These are phyloP conservation scores for Campoletis raptor DNA, from an alignment of 2,888 invertebrate genomes.

Conservation along the genomic window DNA sequence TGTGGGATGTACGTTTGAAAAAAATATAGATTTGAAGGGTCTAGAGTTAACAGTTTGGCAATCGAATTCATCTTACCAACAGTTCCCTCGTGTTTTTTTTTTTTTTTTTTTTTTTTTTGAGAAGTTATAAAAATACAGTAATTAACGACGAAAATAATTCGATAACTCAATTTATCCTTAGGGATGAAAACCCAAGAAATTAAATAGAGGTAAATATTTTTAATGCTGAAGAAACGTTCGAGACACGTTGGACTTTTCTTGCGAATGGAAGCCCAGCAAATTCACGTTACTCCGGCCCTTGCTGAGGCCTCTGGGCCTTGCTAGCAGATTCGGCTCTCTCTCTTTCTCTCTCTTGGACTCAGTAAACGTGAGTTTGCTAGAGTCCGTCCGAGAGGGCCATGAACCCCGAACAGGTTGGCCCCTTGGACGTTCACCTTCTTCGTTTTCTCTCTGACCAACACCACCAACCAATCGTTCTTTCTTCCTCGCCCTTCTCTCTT, in stretches of 20 bases:
- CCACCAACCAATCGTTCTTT: slow-evolving; percentile 67
- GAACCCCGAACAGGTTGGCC: slow-evolving; percentile 85
- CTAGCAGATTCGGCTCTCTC: slow-evolving; percentile 61
- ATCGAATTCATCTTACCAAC: background rate
- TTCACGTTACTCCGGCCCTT: slow-evolving; percentile 52
- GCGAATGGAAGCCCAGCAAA: slow-evolving; percentile 40
- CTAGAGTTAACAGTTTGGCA: background rate
- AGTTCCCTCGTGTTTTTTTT: no score
- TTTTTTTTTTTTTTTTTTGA: no score
- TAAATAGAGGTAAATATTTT: background rate
- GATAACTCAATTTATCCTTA: background rate
- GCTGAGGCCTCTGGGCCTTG: slow-evolving; percentile 43
- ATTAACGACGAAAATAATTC: background rate
- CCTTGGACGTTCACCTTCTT: slow-evolving; percentile 85
- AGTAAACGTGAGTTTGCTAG: slow-evolving; percentile 78
- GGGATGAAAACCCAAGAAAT: background rate
- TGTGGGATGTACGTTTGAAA: no score
- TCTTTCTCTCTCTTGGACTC: slow-evolving; percentile 50
- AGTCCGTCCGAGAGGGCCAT: slow-evolving; percentile 83
- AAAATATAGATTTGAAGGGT: no score
- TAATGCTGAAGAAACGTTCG: background rate
- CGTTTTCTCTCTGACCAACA: slow-evolving; percentile 71
- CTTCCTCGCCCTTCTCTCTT: slow-evolving; percentile 60
- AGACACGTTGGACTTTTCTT: slow-evolving; percentile 21
- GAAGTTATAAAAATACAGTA: background rate